Base-by-base conservation (phyloP, 2,888 invertebrate genomes). In the Papilio demoleus region DNA sequence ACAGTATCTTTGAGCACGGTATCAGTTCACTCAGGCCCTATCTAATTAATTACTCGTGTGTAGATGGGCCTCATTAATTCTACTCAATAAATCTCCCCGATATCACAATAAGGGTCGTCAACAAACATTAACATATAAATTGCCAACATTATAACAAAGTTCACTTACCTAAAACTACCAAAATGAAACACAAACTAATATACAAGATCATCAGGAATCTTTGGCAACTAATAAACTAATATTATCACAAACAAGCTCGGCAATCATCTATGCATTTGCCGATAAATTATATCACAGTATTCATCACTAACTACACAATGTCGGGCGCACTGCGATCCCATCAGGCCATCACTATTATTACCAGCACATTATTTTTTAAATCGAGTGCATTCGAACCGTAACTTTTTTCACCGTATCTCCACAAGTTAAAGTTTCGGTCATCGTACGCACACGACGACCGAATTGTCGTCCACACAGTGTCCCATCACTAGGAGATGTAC, bases 151-250 rank as follows among this genome's bases (percentile, higher is more conserved):
- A 62, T 27, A 27, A 70, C 70, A 75, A 73, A 76, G 75, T 50
- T 76, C 77, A 92, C 92, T 92, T 76, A 92, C 92, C 92, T 92
- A 92, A 90, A 86, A 92, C 92, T 92, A 92, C 90, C 88, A 92
- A 87, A 92, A 92, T 92, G 87, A 92, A 92, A 90, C 92, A 92
- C 89, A 92, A 88, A 88, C 88, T 91, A 89, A 92, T 92, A 87
- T 92, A 92, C 85, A 92, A 92, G 92, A 92, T 92, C 92, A 92
- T 92, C 84, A 91, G 92, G 92, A 92, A 87, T 92, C 92, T 92
- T 92, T 92, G 92, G 92, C 88, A 90, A 91, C 89, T 91, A 92
- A 88, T 90, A 88, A 91, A 89, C 90, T 91, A 92, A 87, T 83
- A 74, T 76, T 91, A 92, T 92, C 92, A 92, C 92, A 89, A 85